Evolutionary conservation across 2,888 invertebrate genomes (phyloP).

Genomic region (Brachypalpus laphriformis): DNA sequence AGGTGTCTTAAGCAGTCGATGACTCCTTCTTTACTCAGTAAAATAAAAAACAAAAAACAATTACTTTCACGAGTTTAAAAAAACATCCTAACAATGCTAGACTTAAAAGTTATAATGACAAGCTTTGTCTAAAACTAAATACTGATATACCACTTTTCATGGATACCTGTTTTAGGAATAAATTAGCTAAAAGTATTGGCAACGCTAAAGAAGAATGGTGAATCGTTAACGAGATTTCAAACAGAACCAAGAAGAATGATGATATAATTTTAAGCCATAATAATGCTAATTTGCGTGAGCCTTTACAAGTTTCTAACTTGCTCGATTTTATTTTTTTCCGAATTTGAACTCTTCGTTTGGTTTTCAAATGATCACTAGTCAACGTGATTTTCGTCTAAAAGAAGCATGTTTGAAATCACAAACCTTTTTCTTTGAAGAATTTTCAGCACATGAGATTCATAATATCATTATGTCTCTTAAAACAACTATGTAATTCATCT

Average conservation of each 20-base stretch:
- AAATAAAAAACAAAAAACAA: background rate
- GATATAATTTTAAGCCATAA: background rate
- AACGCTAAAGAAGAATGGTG: background rate
- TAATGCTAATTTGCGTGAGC: background rate
- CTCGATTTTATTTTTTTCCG: background rate
- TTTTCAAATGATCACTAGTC: background rate
- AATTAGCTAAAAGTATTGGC: background rate
- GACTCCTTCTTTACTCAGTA: background rate
- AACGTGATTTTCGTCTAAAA: background rate
- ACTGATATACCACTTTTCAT: background rate
- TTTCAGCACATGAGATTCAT: slow-evolving; percentile 18
- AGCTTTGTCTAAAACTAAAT: background rate
- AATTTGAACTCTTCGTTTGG: background rate
- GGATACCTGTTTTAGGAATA: background rate
- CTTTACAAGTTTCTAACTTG: slow-evolving; percentile 9
- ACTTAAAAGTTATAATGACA: background rate
- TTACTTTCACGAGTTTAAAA: background rate
- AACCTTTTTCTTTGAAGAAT: slow-evolving; percentile 17
- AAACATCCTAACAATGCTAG: background rate
- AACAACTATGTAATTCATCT: slow-evolving; percentile 1
- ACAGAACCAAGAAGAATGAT: background rate
- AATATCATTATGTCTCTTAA: slow-evolving; percentile 35
- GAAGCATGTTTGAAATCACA: background rate
- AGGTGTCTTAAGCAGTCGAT: slow-evolving; percentile 14
- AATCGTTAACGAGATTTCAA: background rate